Conservation (phyloP, 2,797 vertebrate genomes). For the Naso thynnoides region DNA sequence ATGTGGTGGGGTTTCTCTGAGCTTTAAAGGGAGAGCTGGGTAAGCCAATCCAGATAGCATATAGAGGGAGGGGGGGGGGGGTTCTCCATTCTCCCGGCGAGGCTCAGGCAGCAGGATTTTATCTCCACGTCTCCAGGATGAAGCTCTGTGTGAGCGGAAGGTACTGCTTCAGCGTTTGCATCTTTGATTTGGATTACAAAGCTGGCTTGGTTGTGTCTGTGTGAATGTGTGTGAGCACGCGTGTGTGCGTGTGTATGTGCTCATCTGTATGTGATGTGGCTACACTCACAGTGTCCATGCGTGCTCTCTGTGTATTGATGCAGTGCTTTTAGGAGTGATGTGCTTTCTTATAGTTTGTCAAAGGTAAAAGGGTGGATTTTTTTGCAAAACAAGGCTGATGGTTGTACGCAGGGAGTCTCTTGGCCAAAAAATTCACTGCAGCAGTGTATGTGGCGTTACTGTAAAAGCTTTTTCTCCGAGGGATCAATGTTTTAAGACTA, state of each 20-base stretch:
- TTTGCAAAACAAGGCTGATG: conserved; percentile 13
- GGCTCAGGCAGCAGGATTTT: conserved; percentile 65
- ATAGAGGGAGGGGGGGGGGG: conserved; percentile 38
- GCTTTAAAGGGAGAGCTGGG: conserved; percentile 70
- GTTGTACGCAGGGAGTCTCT: conserved; percentile 40
- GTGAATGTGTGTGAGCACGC: conserved; percentile 13
- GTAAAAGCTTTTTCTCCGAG: conserved; percentile 29
- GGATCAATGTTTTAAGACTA: conserved; percentile 7
- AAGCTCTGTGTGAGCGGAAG: conserved; percentile 80
- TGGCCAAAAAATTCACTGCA: conserved; percentile 53
- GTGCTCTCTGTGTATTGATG: conserved; percentile 50
- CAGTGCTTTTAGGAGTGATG: conserved; percentile 35
- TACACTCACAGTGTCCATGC: conserved; percentile 46
- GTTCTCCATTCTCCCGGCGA: conserved; percentile 58
- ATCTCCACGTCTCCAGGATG: conserved; percentile 73
- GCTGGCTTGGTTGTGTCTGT: conserved; percentile 42
- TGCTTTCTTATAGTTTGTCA: conserved; percentile 60
- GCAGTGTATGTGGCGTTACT: conserved; percentile 49
- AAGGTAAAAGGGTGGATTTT: conserved; percentile 42
- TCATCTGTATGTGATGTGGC: conserved; percentile 60
- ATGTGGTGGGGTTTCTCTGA: conserved; percentile 72
- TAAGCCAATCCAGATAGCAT: conserved; percentile 67
- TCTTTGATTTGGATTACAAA: conserved; percentile 65
- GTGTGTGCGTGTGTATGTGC: conserved; percentile 33
- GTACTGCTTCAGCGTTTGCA: conserved; percentile 69